Conservation (phyloP, 1,140 invertebrate genomes). For the Idris sp. region DNA sequence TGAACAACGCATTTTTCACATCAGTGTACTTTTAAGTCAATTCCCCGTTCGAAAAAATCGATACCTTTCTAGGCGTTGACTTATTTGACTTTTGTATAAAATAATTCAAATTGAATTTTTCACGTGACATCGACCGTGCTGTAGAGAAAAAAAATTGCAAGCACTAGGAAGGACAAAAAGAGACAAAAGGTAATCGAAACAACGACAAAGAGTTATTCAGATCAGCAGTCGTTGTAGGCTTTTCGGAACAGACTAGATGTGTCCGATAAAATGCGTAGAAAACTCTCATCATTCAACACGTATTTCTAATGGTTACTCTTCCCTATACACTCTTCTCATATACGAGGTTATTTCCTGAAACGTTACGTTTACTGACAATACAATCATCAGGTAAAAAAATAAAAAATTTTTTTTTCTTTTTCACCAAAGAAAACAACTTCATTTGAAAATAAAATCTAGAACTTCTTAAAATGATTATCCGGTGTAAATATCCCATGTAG, state of each 20-base stretch:
- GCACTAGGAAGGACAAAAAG: constrained; percentile 19
- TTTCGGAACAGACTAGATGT: constrained; percentile 1
- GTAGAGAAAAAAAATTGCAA: constrained; percentile 25
- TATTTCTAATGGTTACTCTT: constrained; percentile 17
- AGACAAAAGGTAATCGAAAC: constrained; percentile 37
- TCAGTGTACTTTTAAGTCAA: not conserved
- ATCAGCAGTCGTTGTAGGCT: constrained; percentile 30
- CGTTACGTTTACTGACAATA: no score
- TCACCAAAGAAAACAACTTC: no score
- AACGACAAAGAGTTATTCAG: constrained; percentile 43
- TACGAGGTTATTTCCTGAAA: no score
- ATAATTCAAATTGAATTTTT: constrained; percentile 41
- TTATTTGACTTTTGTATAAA: constrained; percentile 38
- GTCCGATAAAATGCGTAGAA: constrained; percentile 24
- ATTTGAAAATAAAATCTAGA: no score
- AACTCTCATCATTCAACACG: constrained; percentile 10
- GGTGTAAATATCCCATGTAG: no score
- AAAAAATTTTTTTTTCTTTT: no score
- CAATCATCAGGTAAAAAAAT: no score
- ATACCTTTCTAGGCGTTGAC: constrained; percentile 9
- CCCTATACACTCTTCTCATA: no score
- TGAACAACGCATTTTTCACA: no score
- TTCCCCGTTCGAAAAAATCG: constrained; percentile 11
- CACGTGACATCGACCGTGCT: constrained; percentile 13
- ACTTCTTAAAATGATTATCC: no score